phyloP scores from a whole-genome alignment of 2,797 vertebrate genomes.

The Rhynchonycteris naso region DNA sequence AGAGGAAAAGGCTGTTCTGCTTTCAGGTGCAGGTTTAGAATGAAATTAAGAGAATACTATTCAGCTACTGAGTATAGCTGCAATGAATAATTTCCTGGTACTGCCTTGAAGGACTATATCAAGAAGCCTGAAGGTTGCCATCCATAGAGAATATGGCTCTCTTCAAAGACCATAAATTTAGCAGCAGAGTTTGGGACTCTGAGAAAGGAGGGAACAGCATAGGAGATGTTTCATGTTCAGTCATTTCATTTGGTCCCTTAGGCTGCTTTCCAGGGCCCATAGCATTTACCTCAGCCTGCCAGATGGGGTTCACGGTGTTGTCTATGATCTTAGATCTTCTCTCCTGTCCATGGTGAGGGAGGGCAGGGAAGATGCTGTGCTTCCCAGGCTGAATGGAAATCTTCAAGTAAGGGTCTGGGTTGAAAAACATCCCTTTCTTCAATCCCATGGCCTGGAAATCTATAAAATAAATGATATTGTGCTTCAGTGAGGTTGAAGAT shows the following conservation, averaged over 20 bases:
- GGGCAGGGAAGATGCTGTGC: constrained; percentile 96
- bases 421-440: constrained; percentile 99
- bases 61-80: background rate
- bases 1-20: background rate
- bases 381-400: constrained; percentile 98
- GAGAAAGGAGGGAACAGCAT: accelerated
- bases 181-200: background rate
- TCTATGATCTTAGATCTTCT: constrained; percentile 94
- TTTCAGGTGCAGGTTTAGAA: background rate
- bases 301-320: constrained; percentile 95
- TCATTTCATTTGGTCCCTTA: background rate
- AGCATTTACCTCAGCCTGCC: constrained; percentile 90
- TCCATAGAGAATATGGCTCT: background rate
- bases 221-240: accelerated
- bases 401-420: constrained; percentile 98
- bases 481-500: background rate
- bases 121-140: background rate
- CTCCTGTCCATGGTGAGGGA: constrained; percentile 98
- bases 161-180: background rate
- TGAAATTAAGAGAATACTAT: background rate
- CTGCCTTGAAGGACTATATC: background rate
- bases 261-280: background rate
- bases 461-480: constrained; percentile 80
- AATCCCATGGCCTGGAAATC: constrained; percentile 96
- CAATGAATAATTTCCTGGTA: background rate